Conservation (phyloP, 2,113 vertebrate species). For the Pterocles orientalis region DNA sequence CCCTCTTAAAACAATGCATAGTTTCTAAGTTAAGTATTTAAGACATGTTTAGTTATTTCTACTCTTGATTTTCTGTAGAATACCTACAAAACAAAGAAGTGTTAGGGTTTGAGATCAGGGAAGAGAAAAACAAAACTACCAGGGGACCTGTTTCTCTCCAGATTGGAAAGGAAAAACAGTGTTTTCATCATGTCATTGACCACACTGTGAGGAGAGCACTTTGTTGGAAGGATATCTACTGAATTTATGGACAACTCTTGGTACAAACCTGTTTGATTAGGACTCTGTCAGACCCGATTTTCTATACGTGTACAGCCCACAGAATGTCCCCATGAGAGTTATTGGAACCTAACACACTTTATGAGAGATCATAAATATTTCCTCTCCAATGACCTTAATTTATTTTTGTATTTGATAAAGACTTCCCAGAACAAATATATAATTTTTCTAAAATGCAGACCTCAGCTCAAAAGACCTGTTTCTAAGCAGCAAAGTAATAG, state of each 20-base stretch:
- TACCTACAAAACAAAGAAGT: background rate
- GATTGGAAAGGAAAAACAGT: background rate
- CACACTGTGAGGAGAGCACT: background rate
- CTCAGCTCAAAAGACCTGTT: background rate
- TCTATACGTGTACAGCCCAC: background rate
- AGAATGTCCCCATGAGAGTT: background rate
- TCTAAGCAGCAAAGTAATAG: background rate
- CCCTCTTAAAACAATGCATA: background rate
- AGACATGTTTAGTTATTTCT: background rate
- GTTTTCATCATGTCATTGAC: background rate
- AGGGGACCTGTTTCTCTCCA: background rate
- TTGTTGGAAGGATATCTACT: background rate
- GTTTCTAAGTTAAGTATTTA: background rate
- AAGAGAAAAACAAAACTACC: background rate
- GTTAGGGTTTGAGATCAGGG: background rate
- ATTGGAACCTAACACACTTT: background rate
- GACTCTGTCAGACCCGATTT: background rate
- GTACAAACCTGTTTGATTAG: background rate
- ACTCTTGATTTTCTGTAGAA: background rate
- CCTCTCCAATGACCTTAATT: background rate
- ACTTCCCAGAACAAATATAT: background rate
- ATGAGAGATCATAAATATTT: background rate
- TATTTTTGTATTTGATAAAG: background rate
- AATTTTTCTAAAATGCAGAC: background rate
- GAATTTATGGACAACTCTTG: background rate